Percentiles rank a stretch among this genome's conserved stretches.
These are phyloP conservation scores for Dasyurus viverrinus DNA, from an alignment of 2,113 vertebrate species.

Conservation along the genomic window DNA sequence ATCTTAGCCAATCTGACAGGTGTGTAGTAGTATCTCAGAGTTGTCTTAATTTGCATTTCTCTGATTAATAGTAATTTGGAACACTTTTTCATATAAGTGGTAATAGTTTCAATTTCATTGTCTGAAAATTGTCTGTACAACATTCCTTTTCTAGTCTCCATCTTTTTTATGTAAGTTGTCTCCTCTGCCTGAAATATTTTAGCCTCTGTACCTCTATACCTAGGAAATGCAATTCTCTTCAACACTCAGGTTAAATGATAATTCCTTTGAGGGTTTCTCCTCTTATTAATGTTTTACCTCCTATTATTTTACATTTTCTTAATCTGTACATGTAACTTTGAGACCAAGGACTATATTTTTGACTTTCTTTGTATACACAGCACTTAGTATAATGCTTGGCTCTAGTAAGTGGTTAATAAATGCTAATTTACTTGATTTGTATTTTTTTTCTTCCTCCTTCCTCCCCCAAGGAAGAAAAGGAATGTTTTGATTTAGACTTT, in stretches of 20 bases:
- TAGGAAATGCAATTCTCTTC: too few species aligned
- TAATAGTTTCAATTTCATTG: too few species aligned
- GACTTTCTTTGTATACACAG: background rate
- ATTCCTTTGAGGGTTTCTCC: background rate
- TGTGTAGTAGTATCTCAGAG: too few species aligned
- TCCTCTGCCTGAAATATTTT: too few species aligned
- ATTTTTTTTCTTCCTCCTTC: background rate
- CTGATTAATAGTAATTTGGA: too few species aligned
- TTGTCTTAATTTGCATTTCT: too few species aligned
- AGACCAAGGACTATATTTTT: background rate
- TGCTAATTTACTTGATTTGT: background rate
- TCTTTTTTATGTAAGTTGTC: too few species aligned
- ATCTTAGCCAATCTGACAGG: too few species aligned
- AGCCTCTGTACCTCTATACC: too few species aligned
- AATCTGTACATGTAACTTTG: background rate
- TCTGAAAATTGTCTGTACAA: too few species aligned
- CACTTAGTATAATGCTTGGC: background rate
- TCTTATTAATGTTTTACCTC: background rate
- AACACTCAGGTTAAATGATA: background rate
- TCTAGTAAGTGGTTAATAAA: background rate
- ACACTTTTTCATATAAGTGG: too few species aligned
- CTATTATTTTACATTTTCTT: background rate
- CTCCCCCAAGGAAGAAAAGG: background rate
- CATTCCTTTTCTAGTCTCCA: too few species aligned
- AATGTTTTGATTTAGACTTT: background rate